These are phyloP conservation scores for Apodemus agrarius DNA, from an alignment of 2,797 vertebrate species.

Conservation along the genomic window DNA sequence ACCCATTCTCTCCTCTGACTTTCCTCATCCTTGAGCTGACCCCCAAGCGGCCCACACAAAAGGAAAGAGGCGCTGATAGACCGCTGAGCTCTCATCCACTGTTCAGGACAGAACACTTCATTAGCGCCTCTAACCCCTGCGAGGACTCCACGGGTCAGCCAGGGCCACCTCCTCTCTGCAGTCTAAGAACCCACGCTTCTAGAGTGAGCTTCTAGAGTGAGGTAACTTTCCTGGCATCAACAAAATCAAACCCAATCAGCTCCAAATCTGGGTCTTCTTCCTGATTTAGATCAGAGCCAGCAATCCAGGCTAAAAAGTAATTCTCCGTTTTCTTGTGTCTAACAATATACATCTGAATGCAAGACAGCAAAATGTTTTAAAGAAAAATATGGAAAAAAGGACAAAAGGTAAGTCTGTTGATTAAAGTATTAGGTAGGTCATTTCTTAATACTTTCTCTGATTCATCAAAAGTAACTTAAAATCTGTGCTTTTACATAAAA, in stretches of 20 bases:
- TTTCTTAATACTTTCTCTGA: slow-evolving; percentile 20
- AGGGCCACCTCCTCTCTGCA: not conserved
- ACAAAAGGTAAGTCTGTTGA: slow-evolving; percentile 30
- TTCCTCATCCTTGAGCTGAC: not conserved
- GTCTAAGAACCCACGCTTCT: not conserved
- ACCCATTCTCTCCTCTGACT: not conserved
- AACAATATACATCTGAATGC: not conserved
- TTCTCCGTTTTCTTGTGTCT: not conserved
- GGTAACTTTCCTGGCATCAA: not conserved
- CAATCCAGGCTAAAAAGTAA: not conserved
- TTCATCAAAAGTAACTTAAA: slow-evolving; percentile 57
- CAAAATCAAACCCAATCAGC: not conserved
- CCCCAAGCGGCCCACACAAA: slow-evolving; percentile 17
- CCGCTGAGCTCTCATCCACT: not conserved
- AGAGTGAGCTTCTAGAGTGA: not conserved
- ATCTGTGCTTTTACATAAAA: slow-evolving; percentile 41
- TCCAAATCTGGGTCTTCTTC: not conserved
- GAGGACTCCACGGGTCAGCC: not conserved
- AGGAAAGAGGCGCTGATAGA: not conserved
- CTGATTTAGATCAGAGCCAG: not conserved
- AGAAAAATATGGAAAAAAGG: slow-evolving; percentile 4
- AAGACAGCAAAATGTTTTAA: slow-evolving; percentile 53
- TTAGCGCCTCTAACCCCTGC: slow-evolving; percentile 1
- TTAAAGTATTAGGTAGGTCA: slow-evolving; percentile 12
- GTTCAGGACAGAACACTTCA: not conserved